A percentile compares a stretch with the other conserved stretches of the same genome.
Evolutionary conservation across 2,888 invertebrate species (phyloP).

Genomic region (Seira sanloemensis): DNA sequence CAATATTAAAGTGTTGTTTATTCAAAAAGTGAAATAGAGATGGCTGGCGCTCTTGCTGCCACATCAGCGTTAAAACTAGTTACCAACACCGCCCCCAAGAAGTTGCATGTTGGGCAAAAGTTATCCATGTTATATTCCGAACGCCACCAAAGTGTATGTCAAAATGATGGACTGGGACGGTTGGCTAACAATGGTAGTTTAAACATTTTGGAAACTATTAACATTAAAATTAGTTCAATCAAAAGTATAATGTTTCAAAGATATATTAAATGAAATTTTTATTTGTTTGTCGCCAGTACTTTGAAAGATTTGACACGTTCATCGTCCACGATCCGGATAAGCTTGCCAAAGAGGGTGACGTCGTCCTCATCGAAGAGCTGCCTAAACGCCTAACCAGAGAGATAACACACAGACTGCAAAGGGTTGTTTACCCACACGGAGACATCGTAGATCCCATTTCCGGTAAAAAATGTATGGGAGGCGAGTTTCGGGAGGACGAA

Average conservation of each 20-base stretch:
- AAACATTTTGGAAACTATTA: slow-evolving; percentile 16
- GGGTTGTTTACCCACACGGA: slow-evolving; percentile 88
- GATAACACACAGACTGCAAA: slow-evolving; percentile 87
- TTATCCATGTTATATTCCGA: slow-evolving; percentile 85
- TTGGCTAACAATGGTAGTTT: slow-evolving; percentile 85
- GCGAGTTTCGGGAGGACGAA: slow-evolving; percentile 79
- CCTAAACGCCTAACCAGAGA: slow-evolving; percentile 84
- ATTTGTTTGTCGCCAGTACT: slow-evolving; percentile 81
- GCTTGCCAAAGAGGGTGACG: slow-evolving; percentile 87
- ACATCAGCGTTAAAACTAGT: slow-evolving; percentile 46
- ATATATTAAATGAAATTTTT: slow-evolving; percentile 2
- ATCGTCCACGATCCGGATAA: slow-evolving; percentile 88
- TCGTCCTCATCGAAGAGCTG: slow-evolving; percentile 86
- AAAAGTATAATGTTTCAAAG: slow-evolving; percentile 25
- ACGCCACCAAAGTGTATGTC: slow-evolving; percentile 87
- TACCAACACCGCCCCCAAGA: slow-evolving; percentile 12
- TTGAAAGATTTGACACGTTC: slow-evolving; percentile 83
- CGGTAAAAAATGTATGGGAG: slow-evolving; percentile 85
- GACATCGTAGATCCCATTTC: slow-evolving; percentile 91
- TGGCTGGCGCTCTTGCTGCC: slow-evolving; percentile 11
- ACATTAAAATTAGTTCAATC: slow-evolving; percentile 25
- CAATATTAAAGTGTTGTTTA: not conserved
- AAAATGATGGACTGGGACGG: slow-evolving; percentile 85
- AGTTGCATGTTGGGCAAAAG: slow-evolving; percentile 84
- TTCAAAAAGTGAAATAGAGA: not conserved